Evolutionary conservation across 1,140 invertebrate genomes (phyloP), one percentile per base, ranked within the genome.

Genomic region (Drosophila rhopaloa): DNA sequence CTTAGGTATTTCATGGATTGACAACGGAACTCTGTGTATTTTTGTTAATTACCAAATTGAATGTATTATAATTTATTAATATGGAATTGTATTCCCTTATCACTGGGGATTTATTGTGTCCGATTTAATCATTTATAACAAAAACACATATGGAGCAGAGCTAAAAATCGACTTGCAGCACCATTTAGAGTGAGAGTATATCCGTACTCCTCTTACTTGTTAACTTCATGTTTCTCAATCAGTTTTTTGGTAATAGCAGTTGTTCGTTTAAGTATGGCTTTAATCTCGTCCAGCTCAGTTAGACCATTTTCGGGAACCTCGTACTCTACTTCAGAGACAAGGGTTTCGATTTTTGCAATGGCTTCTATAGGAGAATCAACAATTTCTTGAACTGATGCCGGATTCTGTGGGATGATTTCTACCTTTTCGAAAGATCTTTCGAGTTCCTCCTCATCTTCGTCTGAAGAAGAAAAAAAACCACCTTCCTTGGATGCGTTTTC

Each of bases 201-300:
- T n/a, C 13, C 24, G 5, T 56, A 24, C 32, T 27, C 6, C 1
- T 41, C 38, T 41, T 41, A 29, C 27, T 56, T 27, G 10, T 29
- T 24, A 8, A 10, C 13, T n/a, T 7, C 8, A 13, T 44, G 16
- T 32, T 54, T 10, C 10, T 27, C 32, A 7, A 63, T 16, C 8
- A 63, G 11, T 37, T 47, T 37, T 6, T 63, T 63, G 19, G 61
- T 55, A 11, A 11, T 11, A 13, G 44, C 44, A 6, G 44, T 13
- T 1, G 44, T 13, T 11, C 19, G 44, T 13, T 16, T 16, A 4
- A 63, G 19, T 10, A 38, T 27, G 32, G 50, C 41, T 5, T 37
- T 32, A 1, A 63, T 32, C 32, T 63, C 61, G 5, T 55, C 51
- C 32, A 63, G n/a, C 14, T 63, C 60, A n/a, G n/a, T 50, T 0